Conservation (phyloP, 2,113 vertebrate genomes). For the Paramisgurnus dabryanus region DNA sequence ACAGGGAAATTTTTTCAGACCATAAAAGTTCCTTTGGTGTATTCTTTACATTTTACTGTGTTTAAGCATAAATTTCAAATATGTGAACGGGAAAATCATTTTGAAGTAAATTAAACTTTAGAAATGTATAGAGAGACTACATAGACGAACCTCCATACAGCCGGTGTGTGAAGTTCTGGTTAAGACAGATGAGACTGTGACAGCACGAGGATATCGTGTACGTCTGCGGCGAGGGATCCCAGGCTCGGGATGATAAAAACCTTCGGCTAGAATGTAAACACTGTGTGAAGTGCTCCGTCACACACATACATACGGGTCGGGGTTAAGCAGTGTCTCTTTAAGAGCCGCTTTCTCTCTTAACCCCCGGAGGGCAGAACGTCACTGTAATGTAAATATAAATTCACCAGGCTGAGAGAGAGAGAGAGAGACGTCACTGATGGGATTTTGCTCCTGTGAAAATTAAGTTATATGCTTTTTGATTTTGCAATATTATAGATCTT, state of each 20-base stretch:
- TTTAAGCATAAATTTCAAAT: too few species aligned
- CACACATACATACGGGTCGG: constrained; percentile 69
- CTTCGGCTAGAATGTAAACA: constrained; percentile 80
- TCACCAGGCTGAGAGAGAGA: neutral
- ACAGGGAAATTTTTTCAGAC: too few species aligned
- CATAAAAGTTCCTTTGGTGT: too few species aligned
- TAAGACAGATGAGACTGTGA: constrained; percentile 75
- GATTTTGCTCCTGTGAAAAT: too few species aligned
- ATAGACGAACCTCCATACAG: too few species aligned
- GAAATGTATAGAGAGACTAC: too few species aligned
- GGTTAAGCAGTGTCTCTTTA: constrained; percentile 77
- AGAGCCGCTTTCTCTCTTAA: constrained; percentile 76
- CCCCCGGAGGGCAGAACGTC: constrained; percentile 55
- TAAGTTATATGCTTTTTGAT: too few species aligned
- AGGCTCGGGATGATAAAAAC: constrained; percentile 77
- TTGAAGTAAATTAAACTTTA: too few species aligned
- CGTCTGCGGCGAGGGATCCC: constrained; percentile 74
- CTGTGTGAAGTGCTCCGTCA: constrained; percentile 77
- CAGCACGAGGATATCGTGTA: constrained; percentile 65
- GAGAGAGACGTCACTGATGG: too few species aligned
- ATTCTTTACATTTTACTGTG: too few species aligned
- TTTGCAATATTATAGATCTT: too few species aligned
- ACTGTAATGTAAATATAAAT: constrained; percentile 25
- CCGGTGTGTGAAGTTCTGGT: constrained; percentile 19
- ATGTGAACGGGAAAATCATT: too few species aligned